phyloP scores from a whole-genome alignment of 2,797 vertebrate genomes.

The Clamator glandarius region DNA sequence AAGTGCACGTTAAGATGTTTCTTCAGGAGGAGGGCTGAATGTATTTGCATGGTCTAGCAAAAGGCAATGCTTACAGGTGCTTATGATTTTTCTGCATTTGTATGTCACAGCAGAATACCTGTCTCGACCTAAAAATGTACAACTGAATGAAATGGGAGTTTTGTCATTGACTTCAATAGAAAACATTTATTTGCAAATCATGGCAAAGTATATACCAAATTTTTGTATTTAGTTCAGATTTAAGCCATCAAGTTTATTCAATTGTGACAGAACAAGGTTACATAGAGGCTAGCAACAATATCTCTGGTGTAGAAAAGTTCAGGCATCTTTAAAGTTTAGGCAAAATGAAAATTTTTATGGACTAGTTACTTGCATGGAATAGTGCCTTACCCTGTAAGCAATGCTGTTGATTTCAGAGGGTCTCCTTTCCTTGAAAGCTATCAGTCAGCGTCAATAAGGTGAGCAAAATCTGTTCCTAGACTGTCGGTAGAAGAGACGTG shows the following conservation, averaged over 20 bases:
- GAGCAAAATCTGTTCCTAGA: slow-evolving; percentile 9
- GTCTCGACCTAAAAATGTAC: not conserved
- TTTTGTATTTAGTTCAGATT: slow-evolving; percentile 40
- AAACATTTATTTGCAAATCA: not conserved
- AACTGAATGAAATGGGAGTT: slow-evolving; percentile 32
- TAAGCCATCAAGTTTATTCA: slow-evolving; percentile 39
- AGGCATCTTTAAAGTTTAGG: slow-evolving; percentile 56
- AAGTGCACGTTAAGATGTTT: not conserved
- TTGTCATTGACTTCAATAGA: slow-evolving; percentile 37
- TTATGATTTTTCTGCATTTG: slow-evolving; percentile 30
- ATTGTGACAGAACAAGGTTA: slow-evolving; percentile 29
- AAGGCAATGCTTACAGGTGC: slow-evolving; percentile 48
- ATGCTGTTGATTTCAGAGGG: slow-evolving; percentile 16
- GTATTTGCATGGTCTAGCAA: slow-evolving; percentile 2
- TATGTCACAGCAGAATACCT: not conserved
- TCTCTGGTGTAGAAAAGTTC: slow-evolving; percentile 54
- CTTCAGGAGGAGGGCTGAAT: slow-evolving; percentile 1
- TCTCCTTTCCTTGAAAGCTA: slow-evolving; percentile 9
- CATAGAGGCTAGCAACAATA: slow-evolving; percentile 42
- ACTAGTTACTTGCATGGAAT: not conserved
- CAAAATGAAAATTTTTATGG: slow-evolving; percentile 51
- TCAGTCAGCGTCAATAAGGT: not conserved
- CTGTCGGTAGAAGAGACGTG: slow-evolving; percentile 55
- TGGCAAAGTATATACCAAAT: not conserved
- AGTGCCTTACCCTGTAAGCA: slow-evolving; percentile 60